Conservation (phyloP, 2,888 invertebrate genomes). For the Chrysolina americana region DNA sequence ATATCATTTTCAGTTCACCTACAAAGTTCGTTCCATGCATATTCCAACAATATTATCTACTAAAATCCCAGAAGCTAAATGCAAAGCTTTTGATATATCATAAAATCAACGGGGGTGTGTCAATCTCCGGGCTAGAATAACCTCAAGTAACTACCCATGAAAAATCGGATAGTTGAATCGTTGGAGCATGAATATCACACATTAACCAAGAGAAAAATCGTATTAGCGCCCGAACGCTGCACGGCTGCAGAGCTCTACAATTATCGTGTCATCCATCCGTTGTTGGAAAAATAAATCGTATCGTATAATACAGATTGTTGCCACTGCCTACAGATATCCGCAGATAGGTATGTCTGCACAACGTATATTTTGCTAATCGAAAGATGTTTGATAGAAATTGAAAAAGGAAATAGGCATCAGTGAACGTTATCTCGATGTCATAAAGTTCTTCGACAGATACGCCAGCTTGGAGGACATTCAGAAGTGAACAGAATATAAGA, state of each 20-base stretch:
- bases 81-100: neutral
- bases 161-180: conserved; percentile 15
- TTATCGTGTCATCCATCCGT: conserved; percentile 16
- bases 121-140: neutral
- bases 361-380: conserved; percentile 32
- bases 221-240: neutral
- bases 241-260: conserved; percentile 10
- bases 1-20: too few species aligned
- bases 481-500: conserved; percentile 1
- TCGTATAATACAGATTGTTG: conserved; percentile 9
- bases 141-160: neutral
- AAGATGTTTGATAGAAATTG: neutral
- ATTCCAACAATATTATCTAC: neutral
- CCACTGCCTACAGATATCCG: conserved; percentile 10
- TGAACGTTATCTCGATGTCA: neutral
- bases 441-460: neutral
- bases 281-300: neutral
- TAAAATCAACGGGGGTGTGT: conserved; percentile 8
- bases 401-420: conserved; percentile 4
- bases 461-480: neutral
- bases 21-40: too few species aligned
- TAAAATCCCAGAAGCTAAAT: neutral
- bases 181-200: conserved; percentile 15
- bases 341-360: conserved; percentile 10
- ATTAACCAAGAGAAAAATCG: conserved; percentile 13